Evolutionary conservation across 2,797 vertebrate genomes (phyloP), one percentile per base, ranked within the genome.

Genomic region (Lepus oiostolus): DNA sequence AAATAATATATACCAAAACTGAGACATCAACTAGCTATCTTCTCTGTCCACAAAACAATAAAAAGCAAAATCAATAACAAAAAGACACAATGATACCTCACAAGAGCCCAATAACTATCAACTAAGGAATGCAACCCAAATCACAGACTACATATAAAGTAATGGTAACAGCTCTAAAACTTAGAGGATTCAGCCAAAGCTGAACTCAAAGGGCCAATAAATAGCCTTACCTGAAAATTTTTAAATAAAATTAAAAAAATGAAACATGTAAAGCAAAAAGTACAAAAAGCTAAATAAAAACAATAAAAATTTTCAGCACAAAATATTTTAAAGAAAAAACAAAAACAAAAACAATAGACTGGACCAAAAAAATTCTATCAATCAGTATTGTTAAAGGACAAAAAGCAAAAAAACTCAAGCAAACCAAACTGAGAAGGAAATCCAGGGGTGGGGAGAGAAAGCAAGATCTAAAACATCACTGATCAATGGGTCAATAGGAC

Each of bases 1-100:
- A 94, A 90, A 85, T 72, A 58, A 82, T 74, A 91, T 91, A 77
- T 68, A 63, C 22, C 63, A 82, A 91, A 70, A 60, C 65, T 26
- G 72, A 93, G 81, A 83, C 83, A 79, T 30, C 82, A 81, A 67
- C 5, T 2, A 65, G 42, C 14, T 81, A 42, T 70, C 75, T 91
- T 80, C 22, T 76, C 65, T 67, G 16, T 38, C 47, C 26, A 47
- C 5, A 47, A 83, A 87, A 50, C 26, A 90, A 82, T 85, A 72
- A 84, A 89, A 68, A 82, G 19, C 26, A 81, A 88, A 95, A 92
- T 74, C 47, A 87, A 84, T 17, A 84, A 19, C 52, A 71, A 80
- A 90, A 70, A 84, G 54, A 88, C 42, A 85, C 74, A 68, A 68
- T 6, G 88, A 91, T 90, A 54, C 32, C 38, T 76, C 8, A 52